Conservation (phyloP, 1,140 invertebrate species). For the Aphidius gifuensis region DNA sequence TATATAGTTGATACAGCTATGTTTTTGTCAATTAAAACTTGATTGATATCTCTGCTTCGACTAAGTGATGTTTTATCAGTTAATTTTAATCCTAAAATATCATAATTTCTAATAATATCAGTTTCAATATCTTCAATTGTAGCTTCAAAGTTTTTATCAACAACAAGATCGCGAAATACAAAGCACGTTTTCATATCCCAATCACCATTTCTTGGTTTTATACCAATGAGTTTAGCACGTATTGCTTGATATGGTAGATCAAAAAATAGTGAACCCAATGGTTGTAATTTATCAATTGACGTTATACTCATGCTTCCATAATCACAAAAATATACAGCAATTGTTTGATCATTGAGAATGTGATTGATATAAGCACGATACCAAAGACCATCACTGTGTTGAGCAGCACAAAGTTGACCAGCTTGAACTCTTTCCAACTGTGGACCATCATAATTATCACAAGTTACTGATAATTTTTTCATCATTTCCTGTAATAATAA, state of each 20-base stretch:
- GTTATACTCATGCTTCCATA: slow-evolving; percentile 55
- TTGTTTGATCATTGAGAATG: slow-evolving; percentile 47
- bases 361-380: slow-evolving; percentile 55
- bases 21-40: not conserved
- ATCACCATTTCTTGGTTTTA: slow-evolving; percentile 57
- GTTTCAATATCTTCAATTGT: slow-evolving; percentile 52
- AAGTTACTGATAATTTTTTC: slow-evolving; percentile 53
- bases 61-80: slow-evolving; percentile 55
- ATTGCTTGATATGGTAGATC: slow-evolving; percentile 60
- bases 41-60: slow-evolving; percentile 56
- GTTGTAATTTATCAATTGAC: slow-evolving; percentile 47
- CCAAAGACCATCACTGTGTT: slow-evolving; percentile 57
- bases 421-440: slow-evolving; percentile 44
- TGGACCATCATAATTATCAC: slow-evolving; percentile 46
- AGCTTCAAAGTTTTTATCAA: slow-evolving; percentile 58
- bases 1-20: not conserved
- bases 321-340: slow-evolving; percentile 59
- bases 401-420: slow-evolving; percentile 57
- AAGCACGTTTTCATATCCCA: slow-evolving; percentile 60
- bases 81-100: slow-evolving; percentile 56
- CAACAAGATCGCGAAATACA: slow-evolving; percentile 59
- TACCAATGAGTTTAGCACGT: slow-evolving; percentile 56
- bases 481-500: slow-evolving; percentile 51
- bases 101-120: slow-evolving; percentile 52
- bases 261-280: slow-evolving; percentile 51